Evolutionary conservation across 2,113 vertebrate species (phyloP), one percentile per base, ranked within the genome.

Genomic region (Addax nasomaculatus): DNA sequence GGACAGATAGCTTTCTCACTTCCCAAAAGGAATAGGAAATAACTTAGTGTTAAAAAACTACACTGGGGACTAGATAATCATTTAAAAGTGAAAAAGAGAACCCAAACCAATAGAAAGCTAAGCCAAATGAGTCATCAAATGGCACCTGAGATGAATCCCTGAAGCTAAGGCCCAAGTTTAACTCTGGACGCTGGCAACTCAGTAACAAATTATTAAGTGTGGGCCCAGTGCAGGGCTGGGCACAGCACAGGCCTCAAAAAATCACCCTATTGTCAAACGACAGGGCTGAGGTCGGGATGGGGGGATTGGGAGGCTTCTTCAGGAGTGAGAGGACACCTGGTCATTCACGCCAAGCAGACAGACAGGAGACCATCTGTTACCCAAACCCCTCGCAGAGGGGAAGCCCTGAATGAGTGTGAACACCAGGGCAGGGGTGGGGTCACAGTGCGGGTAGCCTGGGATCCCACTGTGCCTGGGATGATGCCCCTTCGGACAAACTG

Each of bases 41-140:
- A 92, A 95, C 62, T 94, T 85, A 36, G 51, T 27, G 53, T 70
- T 83, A 43, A 29, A n/a, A 85, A 87, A 39, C 85, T 58, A 49
- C 57, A 89, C 1, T 0, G 14, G 85, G 53, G 49, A 95, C n/a
- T 2, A 95, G 45, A 92, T 9, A 91, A 94, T 78, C 49, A 45
- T 84, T 92, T 95, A 92, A 64, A 96, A 95, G 64, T 92, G 51
- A 88, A 92, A 88, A 86, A 6, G 2, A 83, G 55, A 95, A 76
- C 43, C 51, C 19, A 85, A 79, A 80, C 29, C 83, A 87, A 93
- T 14, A 80, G 45, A 57, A 85, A 84, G 25, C 64, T 10, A 23
- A 78, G 64, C 6, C 21, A 60, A 51, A 39, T 25, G 43, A 92
- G 25, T 29, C 49, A 60, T 47, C 7, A 2, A 70, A 79, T 84